Evolutionary conservation across 37 sponge, comb jelly and placozoan genomes (phyloP).

Genomic region (Cliona cf. orientalis): DNA sequence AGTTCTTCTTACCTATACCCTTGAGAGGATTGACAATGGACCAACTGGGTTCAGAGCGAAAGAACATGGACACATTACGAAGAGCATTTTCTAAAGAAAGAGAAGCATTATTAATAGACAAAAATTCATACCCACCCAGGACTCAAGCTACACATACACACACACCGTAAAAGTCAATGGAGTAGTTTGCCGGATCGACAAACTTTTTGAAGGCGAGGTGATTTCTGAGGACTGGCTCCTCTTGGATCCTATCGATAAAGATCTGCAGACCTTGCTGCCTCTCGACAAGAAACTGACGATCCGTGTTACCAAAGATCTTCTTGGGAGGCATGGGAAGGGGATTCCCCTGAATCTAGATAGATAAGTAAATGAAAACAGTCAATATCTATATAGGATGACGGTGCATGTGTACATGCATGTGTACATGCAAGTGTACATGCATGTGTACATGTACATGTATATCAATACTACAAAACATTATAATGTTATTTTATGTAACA

Average conservation of each 20-base stretch:
- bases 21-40: slow-evolving; percentile 60
- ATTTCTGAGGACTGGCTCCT: slow-evolving; percentile 47
- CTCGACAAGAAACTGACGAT: slow-evolving; percentile 59
- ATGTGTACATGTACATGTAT: no score
- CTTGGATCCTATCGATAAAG: slow-evolving; percentile 52
- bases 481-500: no score
- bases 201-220: slow-evolving; percentile 56
- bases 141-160: background rate
- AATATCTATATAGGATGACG: no score
- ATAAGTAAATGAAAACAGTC: no score
- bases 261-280: slow-evolving; percentile 67
- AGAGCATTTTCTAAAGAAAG: slow-evolving; percentile 84
- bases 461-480: no score
- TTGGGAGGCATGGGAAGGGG: slow-evolving; percentile 82
- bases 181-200: slow-evolving; percentile 76
- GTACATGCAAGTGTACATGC: no score
- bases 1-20: slow-evolving; percentile 54
- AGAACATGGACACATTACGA: slow-evolving; percentile 88
- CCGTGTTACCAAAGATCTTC: slow-evolving; percentile 77
- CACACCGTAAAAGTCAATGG: slow-evolving; percentile 66
- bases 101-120: no score
- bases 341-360: no score
- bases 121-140: background rate
- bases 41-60: slow-evolving; percentile 81
- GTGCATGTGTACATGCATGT: no score